Conservation (phyloP, 2,888 invertebrate genomes). For the Spatulosminthurus flaviceps region DNA sequence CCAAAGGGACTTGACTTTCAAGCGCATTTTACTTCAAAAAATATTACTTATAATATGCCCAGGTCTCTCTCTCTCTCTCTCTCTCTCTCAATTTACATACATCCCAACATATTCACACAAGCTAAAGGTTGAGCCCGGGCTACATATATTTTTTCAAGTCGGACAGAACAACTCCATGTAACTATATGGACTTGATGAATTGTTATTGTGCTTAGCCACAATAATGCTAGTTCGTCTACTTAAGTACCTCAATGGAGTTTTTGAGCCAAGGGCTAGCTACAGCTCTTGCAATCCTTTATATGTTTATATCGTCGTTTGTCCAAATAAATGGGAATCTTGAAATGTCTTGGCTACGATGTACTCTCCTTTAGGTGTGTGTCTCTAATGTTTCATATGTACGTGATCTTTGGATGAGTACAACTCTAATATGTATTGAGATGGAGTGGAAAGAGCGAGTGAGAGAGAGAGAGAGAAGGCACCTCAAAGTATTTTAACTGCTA, state of each 20-base stretch:
- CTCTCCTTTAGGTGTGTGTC: not conserved
- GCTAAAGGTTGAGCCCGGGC: no score
- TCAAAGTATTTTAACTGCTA: constrained; percentile 60
- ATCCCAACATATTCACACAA: no score
- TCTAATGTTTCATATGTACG: no score
- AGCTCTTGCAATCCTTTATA: constrained; percentile 39
- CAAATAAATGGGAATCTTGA: constrained; percentile 40
- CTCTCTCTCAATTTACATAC: no score
- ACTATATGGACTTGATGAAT: constrained; percentile 7
- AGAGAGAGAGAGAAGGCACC: constrained; percentile 31
- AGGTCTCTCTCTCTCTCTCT: not conserved
- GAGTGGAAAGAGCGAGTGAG: constrained; percentile 3
- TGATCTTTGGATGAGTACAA: not conserved
- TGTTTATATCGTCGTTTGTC: constrained; percentile 41
- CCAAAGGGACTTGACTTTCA: constrained; percentile 9
- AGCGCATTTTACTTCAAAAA: not conserved
- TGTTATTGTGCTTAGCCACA: constrained; percentile 3
- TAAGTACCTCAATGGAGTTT: constrained; percentile 23
- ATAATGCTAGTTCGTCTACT: constrained; percentile 6
- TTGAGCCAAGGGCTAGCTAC: constrained; percentile 36
- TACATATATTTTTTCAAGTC: not conserved
- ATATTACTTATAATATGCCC: not conserved
- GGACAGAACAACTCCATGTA: not conserved
- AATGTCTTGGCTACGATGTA: not conserved
- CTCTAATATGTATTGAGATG: constrained; percentile 10